Evolutionary conservation across 2,888 invertebrate species (phyloP).

Genomic region (Hirtodrosophila histrioides): DNA sequence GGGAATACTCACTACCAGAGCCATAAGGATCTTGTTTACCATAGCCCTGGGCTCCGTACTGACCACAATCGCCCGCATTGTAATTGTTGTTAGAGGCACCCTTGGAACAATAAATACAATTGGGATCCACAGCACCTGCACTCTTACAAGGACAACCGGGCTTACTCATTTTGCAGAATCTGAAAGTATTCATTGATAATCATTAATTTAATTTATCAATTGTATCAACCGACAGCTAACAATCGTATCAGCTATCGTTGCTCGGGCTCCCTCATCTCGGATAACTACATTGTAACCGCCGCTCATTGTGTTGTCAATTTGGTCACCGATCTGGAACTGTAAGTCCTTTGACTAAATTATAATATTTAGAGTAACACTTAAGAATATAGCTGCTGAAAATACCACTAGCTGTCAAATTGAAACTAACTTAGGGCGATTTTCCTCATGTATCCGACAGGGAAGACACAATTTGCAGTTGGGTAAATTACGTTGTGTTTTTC

Average conservation of each 20-base stretch:
- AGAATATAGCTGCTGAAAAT: no score
- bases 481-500: no score
- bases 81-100: neutral
- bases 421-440: neutral
- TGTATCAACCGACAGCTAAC: conserved; percentile 51
- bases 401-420: neutral
- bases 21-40: neutral
- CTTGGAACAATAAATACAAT: conserved; percentile 17
- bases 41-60: no score
- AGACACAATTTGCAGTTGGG: no score
- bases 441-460: no score
- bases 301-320: conserved; percentile 87
- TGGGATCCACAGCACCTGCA: conserved; percentile 1
- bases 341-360: conserved; percentile 55
- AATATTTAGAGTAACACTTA: no score
- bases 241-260: conserved; percentile 82
- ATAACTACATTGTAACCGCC: conserved; percentile 86
- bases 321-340: conserved; percentile 84
- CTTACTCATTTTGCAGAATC: conserved; percentile 26
- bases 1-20: neutral
- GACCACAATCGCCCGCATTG: no score
- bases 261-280: conserved; percentile 86
- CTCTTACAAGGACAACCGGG: conserved; percentile 44
- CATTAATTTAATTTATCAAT: conserved; percentile 5
- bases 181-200: conserved; percentile 5